Percentiles rank a stretch among this genome's conserved stretches.
Conservation (phyloP, 2,888 invertebrate genomes). For the Leptopilina syphax region DNA sequence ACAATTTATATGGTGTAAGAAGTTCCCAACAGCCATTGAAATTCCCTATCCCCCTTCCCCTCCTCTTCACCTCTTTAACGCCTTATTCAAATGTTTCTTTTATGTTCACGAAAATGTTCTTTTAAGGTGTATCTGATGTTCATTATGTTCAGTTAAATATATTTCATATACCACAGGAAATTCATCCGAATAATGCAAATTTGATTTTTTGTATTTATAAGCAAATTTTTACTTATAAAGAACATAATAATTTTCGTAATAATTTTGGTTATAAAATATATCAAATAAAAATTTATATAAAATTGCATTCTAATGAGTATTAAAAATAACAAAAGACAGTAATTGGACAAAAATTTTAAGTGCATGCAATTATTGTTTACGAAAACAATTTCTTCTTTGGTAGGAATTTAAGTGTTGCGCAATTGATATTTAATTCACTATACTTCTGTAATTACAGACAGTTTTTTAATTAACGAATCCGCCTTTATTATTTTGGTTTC, state of each 20-base stretch:
- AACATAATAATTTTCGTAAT: no score
- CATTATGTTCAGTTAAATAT: constrained; percentile 29
- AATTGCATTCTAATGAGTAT: neutral
- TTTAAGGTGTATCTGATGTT: constrained; percentile 34
- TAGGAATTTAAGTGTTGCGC: neutral
- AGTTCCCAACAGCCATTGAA: constrained; percentile 9
- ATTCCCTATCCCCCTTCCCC: neutral
- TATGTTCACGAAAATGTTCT: constrained; percentile 35
- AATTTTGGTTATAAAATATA: no score
- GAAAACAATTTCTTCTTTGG: neutral
- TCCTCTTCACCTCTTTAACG: neutral
- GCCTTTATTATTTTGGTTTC: no score
- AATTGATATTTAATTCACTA: no score
- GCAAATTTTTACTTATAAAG: neutral
- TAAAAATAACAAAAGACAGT: neutral
- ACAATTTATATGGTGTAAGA: constrained; percentile 24
- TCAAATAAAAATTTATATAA: no score
- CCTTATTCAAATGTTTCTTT: constrained; percentile 27
- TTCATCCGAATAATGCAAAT: neutral
- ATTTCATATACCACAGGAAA: constrained; percentile 8
- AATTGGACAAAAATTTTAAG: neutral
- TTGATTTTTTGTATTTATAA: constrained; percentile 1
- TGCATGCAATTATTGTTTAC: neutral
- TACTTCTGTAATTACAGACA: no score
- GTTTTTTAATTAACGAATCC: no score